Conservation (phyloP, 2,888 invertebrate species). For the Kryphioiulus occultus region DNA sequence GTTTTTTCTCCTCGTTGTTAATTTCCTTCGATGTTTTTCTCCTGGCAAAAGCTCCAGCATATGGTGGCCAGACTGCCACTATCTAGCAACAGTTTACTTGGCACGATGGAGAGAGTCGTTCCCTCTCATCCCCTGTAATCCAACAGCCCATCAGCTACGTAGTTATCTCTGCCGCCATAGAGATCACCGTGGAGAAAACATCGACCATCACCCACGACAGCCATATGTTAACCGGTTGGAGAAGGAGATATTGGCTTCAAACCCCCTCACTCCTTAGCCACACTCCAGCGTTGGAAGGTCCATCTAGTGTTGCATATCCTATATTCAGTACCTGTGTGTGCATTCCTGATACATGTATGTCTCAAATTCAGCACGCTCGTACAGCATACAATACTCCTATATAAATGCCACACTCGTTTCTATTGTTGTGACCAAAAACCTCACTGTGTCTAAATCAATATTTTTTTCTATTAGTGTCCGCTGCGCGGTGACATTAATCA, state of each 20-base stretch:
- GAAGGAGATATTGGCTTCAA: neutral
- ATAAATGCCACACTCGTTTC: neutral
- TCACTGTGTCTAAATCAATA: conserved; percentile 17
- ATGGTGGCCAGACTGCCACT: neutral
- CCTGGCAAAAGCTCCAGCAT: neutral
- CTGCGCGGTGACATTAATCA: neutral
- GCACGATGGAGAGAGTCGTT: neutral
- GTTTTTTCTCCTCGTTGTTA: neutral
- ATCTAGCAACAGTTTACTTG: conserved; percentile 8
- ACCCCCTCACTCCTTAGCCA: neutral
- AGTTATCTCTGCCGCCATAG: conserved; percentile 24
- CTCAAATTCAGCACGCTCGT: too few species aligned
- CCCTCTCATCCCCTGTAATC: conserved; percentile 10
- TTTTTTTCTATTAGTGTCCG: neutral
- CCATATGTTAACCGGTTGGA: neutral
- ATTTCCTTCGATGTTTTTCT: neutral
- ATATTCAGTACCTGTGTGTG: neutral
- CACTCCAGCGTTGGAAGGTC: neutral
- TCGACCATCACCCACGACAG: conserved; percentile 16
- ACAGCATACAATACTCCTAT: too few species aligned
- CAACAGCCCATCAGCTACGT: conserved; percentile 14
- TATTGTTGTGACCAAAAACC: neutral
- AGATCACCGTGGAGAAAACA: neutral
- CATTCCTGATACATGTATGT: neutral
- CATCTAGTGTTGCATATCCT: neutral